These are phyloP conservation scores for Dinothrombium tinctorium DNA, from an alignment of 1,140 invertebrate species.

Conservation along the genomic window DNA sequence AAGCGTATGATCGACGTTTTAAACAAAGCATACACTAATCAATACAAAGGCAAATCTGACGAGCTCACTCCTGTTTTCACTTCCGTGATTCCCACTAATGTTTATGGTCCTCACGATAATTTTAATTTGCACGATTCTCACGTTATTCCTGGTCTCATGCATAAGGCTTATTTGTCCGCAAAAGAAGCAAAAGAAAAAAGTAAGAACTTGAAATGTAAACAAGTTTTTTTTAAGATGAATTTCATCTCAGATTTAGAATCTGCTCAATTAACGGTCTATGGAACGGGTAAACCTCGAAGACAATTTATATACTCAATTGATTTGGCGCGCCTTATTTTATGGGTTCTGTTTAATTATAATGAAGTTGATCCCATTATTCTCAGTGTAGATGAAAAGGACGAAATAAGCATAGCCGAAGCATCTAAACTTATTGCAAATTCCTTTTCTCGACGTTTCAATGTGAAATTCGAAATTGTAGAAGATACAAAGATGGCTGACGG, in stretches of 20 bases:
- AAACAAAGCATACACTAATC: slow-evolving; percentile 57
- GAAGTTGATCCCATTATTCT: slow-evolving; percentile 80
- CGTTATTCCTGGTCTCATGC: slow-evolving; percentile 69
- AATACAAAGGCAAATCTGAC: slow-evolving; percentile 26
- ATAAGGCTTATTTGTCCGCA: slow-evolving; percentile 31
- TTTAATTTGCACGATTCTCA: slow-evolving; percentile 53
- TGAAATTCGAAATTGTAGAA: slow-evolving; percentile 42
- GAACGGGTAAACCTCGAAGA: slow-evolving; percentile 67
- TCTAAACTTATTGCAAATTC: slow-evolving; percentile 54
- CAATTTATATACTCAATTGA: slow-evolving; percentile 96
- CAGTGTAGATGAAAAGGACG: slow-evolving; percentile 71
- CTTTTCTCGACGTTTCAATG: slow-evolving; percentile 16
- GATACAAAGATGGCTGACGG: slow-evolving; percentile 79
- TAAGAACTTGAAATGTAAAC: slow-evolving; percentile 14
- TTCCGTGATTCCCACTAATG: slow-evolving; percentile 89
- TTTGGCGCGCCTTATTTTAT: slow-evolving; percentile 69
- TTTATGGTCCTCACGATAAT: slow-evolving; percentile 89
- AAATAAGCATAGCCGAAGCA: slow-evolving; percentile 61
- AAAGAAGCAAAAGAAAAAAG: slow-evolving; percentile 22
- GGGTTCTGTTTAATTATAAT: slow-evolving; percentile 61
- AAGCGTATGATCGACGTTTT: slow-evolving; percentile 88
- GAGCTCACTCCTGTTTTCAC: slow-evolving; percentile 36
- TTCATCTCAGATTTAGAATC: neutral
- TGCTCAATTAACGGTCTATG: slow-evolving; percentile 35
- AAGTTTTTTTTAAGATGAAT: neutral